Conservation (phyloP, 1,140 invertebrate species). For the Euglossa dilemma region DNA sequence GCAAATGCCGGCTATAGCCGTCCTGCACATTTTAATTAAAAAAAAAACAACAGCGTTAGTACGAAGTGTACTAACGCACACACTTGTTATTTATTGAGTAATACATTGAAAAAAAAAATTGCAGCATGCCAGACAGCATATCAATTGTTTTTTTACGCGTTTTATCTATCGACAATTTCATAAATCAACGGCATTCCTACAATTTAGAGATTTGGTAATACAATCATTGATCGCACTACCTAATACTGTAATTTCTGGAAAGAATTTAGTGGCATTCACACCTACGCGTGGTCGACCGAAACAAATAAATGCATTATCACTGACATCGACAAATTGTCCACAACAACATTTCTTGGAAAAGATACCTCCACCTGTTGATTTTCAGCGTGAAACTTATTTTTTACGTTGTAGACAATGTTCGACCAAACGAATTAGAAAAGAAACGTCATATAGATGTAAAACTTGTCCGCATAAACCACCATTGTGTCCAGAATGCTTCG, state of each 20-base stretch:
- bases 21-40: too few relatives aligned
- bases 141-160: too few relatives aligned
- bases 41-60: too few relatives aligned
- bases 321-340: background rate
- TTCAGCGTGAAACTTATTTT: constrained; percentile 13
- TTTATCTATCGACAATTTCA: constrained; percentile 11
- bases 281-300: constrained; percentile 21
- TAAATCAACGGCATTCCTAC: constrained; percentile 40
- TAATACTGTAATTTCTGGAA: constrained; percentile 12
- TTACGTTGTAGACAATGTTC: constrained; percentile 8
- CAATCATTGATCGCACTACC: background rate
- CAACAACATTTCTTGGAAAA: constrained; percentile 8
- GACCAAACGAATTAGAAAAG: background rate
- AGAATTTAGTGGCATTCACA: constrained; percentile 13
- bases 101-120: too few relatives aligned
- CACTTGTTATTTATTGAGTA: too few relatives aligned
- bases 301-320: background rate
- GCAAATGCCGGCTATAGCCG: too few relatives aligned
- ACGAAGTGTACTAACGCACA: too few relatives aligned
- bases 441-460: constrained; percentile 11
- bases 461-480: constrained; percentile 20
- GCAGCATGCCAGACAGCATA: too few relatives aligned
- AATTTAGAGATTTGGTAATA: constrained; percentile 1
- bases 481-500: constrained; percentile 28
- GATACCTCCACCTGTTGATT: background rate